phyloP scores from a whole-genome alignment of 1,140 invertebrate genomes.

The Centruroides sculpturatus region DNA sequence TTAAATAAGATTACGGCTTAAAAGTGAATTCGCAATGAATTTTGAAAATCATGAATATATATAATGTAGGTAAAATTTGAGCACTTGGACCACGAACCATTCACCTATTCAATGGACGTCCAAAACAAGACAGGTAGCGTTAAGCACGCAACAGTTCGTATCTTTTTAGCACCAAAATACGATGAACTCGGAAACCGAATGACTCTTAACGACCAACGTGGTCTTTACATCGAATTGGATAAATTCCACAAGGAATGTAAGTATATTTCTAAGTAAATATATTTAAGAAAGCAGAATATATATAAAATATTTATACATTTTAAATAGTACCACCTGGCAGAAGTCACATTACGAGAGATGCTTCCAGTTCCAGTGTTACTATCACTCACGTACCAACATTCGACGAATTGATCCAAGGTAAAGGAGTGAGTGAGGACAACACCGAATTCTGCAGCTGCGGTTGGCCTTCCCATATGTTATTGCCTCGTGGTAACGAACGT shows the following conservation, averaged over 20 bases:
- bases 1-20: neutral
- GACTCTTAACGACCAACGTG: constrained; percentile 3
- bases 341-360: neutral
- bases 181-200: constrained; percentile 11
- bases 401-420: neutral
- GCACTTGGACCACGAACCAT: constrained; percentile 56
- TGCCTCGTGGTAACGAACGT: constrained; percentile 51
- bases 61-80: constrained; percentile 42
- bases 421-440: constrained; percentile 27
- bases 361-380: neutral
- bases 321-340: neutral
- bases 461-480: constrained; percentile 69
- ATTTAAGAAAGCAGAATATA: no score
- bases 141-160: constrained; percentile 13
- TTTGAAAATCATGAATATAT: no score
- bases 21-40: no score
- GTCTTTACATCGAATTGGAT: constrained; percentile 16
- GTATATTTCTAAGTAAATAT: neutral
- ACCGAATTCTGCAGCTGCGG: constrained; percentile 56
- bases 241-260: constrained; percentile 15
- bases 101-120: constrained; percentile 36
- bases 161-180: constrained; percentile 8
- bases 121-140: constrained; percentile 23
- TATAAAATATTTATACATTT: neutral
- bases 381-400: constrained; percentile 1